Percentiles rank a stretch among this genome's conserved stretches.
phyloP scores from a whole-genome alignment of 1,140 invertebrate species.

The Trigoniulus corallinus region DNA sequence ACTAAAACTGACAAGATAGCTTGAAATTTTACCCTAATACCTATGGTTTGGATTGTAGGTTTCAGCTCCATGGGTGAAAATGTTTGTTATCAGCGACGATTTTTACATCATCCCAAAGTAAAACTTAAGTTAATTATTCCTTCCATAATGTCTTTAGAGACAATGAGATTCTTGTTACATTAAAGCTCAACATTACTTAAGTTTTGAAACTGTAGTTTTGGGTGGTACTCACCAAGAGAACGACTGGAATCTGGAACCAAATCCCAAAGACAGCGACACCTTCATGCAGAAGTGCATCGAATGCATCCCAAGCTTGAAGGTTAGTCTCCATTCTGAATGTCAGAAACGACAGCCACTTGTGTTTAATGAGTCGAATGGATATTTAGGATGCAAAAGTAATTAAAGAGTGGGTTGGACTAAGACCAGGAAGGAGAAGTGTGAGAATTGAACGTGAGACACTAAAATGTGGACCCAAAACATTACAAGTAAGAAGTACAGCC shows the following conservation, averaged over 20 bases:
- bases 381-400: constrained; percentile 32
- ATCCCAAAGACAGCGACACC: constrained; percentile 36
- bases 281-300: constrained; percentile 42
- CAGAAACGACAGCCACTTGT: neutral
- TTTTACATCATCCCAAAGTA: constrained; percentile 63
- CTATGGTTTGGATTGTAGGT: constrained; percentile 28
- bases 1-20: no score
- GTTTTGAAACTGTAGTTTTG: constrained; percentile 40
- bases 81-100: constrained; percentile 35
- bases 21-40: neutral
- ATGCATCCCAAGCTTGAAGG: constrained; percentile 42
- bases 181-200: no score
- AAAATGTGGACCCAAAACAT: neutral
- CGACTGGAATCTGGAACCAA: constrained; percentile 38
- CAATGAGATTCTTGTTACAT: no score
- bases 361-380: neutral
- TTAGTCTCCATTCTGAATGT: constrained; percentile 20
- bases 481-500: no score
- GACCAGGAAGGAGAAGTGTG: constrained; percentile 44
- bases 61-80: constrained; percentile 41
- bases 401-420: constrained; percentile 48
- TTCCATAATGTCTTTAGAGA: no score
- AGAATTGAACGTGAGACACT: constrained; percentile 41
- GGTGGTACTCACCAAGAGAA: constrained; percentile 53
- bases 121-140: no score